phyloP scores from a whole-genome alignment of 1,140 invertebrate genomes.

The Trialeurodes vaporariorum region DNA sequence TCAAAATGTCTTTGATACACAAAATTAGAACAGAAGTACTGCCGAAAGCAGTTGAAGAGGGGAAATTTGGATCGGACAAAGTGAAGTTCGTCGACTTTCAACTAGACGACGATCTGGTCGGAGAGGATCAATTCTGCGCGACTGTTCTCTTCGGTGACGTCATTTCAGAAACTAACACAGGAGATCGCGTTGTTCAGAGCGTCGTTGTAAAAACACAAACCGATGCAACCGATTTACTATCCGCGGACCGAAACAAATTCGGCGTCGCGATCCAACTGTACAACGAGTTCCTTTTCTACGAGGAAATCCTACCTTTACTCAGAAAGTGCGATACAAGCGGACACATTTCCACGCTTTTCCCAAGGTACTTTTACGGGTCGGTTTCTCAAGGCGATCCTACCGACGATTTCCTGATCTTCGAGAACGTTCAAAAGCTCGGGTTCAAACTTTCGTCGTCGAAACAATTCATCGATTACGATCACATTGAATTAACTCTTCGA shows the following conservation, averaged over 20 bases:
- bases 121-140: neutral
- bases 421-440: conserved; percentile 25
- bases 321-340: neutral
- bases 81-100: neutral
- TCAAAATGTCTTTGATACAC: too few relatives aligned
- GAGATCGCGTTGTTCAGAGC: neutral
- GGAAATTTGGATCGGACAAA: neutral
- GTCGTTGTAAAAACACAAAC: neutral
- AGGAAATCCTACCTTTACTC: conserved; percentile 17
- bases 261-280: conserved; percentile 16
- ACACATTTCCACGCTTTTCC: conserved; percentile 4
- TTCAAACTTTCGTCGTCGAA: conserved; percentile 12
- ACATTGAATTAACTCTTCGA: conserved; percentile 12
- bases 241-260: too few relatives aligned
- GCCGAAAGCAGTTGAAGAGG: neutral
- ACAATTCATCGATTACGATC: conserved; percentile 24
- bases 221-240: too few relatives aligned
- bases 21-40: neutral
- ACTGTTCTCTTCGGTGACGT: neutral
- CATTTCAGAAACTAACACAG: neutral
- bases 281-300: conserved; percentile 21
- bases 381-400: conserved; percentile 7
- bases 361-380: conserved; percentile 18
- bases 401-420: conserved; percentile 28
- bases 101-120: neutral